Conservation (phyloP, 2,888 invertebrate genomes). For the Cerceris rybyensis region DNA sequence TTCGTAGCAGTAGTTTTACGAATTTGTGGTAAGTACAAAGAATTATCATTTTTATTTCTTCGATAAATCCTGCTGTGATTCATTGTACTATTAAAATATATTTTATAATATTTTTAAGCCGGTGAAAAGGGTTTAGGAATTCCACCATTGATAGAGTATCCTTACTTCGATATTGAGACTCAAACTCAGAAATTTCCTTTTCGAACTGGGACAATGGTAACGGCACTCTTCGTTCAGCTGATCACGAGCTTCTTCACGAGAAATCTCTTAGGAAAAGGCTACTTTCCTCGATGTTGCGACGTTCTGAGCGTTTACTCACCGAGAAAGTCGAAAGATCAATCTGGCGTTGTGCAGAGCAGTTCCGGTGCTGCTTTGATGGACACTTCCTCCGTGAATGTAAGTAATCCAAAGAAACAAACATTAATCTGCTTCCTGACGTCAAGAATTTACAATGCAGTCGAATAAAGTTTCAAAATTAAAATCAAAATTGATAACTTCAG, state of each 20-base stretch:
- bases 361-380: slow-evolving; percentile 79
- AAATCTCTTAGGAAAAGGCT: slow-evolving; percentile 77
- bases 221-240: slow-evolving; percentile 83
- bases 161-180: slow-evolving; percentile 80
- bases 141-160: slow-evolving; percentile 84
- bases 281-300: slow-evolving; percentile 78
- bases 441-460: too few relatives aligned
- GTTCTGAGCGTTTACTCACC: slow-evolving; percentile 77
- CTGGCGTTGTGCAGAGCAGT: slow-evolving; percentile 78
- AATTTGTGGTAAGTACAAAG: slow-evolving; percentile 78
- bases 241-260: slow-evolving; percentile 82
- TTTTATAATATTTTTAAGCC: slow-evolving; percentile 76
- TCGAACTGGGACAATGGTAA: slow-evolving; percentile 86
- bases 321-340: slow-evolving; percentile 76
- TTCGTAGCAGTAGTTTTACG: slow-evolving; percentile 83
- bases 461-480: too few relatives aligned
- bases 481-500: not conserved
- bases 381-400: slow-evolving; percentile 75
- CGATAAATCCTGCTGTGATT: not conserved
- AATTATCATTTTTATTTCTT: not conserved
- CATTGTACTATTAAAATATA: not conserved
- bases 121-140: slow-evolving; percentile 85
- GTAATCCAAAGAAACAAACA: slow-evolving; percentile 10
- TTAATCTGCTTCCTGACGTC: not conserved
- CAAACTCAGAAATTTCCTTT: slow-evolving; percentile 86